These are phyloP conservation scores for Chaetops frenatus DNA, from an alignment of 2,113 vertebrate genomes.

Conservation along the genomic window DNA sequence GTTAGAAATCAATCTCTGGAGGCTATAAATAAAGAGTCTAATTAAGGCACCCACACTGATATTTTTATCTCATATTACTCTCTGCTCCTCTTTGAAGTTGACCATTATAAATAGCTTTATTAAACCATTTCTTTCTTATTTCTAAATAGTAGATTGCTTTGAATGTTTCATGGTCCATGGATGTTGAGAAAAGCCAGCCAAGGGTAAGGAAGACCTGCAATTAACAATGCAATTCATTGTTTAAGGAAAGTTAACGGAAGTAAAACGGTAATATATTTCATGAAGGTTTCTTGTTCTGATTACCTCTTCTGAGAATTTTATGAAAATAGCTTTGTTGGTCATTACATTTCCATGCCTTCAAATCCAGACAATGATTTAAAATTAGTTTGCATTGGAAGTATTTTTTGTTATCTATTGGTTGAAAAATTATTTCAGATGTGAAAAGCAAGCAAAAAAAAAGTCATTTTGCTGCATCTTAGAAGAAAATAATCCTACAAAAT, in stretches of 20 bases:
- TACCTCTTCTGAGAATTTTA: background rate
- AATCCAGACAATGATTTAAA: background rate
- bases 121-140: background rate
- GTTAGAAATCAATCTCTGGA: background rate
- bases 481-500: background rate
- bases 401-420: background rate
- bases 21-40: background rate
- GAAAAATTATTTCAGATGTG: background rate
- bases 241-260: background rate
- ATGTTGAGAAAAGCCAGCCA: background rate
- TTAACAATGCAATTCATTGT: background rate
- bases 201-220: background rate
- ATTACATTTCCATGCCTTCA: background rate
- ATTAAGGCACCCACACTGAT: background rate
- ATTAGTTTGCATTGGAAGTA: background rate
- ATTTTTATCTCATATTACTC: background rate
- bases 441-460: background rate
- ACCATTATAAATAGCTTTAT: background rate
- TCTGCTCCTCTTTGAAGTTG: background rate
- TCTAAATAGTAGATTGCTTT: background rate
- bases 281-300: background rate
- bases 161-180: background rate
- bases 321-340: background rate
- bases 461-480: background rate
- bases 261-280: background rate